phyloP scores from a whole-genome alignment of 2,113 vertebrate genomes.

The Rhombomys opimus region DNA sequence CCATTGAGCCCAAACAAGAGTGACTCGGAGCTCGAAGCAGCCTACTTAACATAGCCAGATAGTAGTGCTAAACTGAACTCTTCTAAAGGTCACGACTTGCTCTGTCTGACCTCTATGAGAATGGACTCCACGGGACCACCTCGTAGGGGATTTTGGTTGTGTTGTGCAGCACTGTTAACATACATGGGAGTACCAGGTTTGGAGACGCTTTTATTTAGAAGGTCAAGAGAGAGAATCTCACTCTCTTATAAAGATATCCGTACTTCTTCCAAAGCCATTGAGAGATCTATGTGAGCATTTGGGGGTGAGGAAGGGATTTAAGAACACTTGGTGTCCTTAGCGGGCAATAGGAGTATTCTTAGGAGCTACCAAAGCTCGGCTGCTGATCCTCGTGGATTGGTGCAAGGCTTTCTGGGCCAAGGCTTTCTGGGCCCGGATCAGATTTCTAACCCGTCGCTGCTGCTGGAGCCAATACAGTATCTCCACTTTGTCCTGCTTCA shows the following conservation, averaged over 20 bases:
- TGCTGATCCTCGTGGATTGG: not conserved
- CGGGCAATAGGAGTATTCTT: not conserved
- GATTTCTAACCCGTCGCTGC: slow-evolving; percentile 68
- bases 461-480: slow-evolving; percentile 91
- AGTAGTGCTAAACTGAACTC: not conserved
- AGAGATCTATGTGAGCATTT: not conserved
- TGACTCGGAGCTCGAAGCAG: not conserved
- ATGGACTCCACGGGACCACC: not conserved
- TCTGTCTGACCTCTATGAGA: not conserved
- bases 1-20: not conserved
- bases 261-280: slow-evolving; percentile 43
- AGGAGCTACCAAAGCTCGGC: not conserved
- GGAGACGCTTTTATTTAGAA: not conserved
- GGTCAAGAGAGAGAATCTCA: not conserved
- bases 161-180: not conserved
- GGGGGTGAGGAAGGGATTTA: not conserved
- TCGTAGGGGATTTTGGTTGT: not conserved
- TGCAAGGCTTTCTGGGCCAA: not conserved
- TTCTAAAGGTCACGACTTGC: not conserved
- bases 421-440: slow-evolving; percentile 1
- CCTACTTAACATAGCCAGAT: not conserved
- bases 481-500: slow-evolving; percentile 87
- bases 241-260: not conserved
- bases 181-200: not conserved
- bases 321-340: not conserved